Evolutionary conservation across 2,113 vertebrate genomes (phyloP), one percentile per base, ranked within the genome.

Genomic region (Ivindomyrus marchei): DNA sequence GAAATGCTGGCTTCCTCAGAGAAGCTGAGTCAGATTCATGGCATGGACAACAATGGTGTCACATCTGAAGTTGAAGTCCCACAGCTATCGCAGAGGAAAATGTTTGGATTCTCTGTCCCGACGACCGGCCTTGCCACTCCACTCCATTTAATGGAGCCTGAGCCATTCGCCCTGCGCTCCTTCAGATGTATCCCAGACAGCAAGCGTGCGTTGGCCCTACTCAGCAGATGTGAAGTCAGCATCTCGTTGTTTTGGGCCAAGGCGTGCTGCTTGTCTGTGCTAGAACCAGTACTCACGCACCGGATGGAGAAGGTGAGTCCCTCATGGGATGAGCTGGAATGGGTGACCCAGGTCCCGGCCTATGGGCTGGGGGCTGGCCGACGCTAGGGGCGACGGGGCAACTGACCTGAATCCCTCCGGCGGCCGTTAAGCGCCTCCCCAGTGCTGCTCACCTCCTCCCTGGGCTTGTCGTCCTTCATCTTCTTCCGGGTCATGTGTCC

Each of bases 401-500:
- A 93, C 94, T 92, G 90, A 94, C 93, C 95, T 95, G 94, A 89
- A 90, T 92, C 93, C 92, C 94, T 93, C 93, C 92, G 92, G 92
- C 92, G 94, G 91, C 94, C 92, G 91, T 94, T 94, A 94, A 95
- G 93, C 66, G 93, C 93, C 90, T 94, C 94, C 93, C 93, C 96
- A 94, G 96, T 97, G 96, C 96, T 97, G 95, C 97, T 98, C 90
- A 97, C 95, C 92, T 97, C 98, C 94, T 98, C 97, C 46, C 95
- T 93, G 1, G 97, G 96, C 92, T 99, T 98, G 93, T 97, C 96
- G 86, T 97, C 97, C 95, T 99, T 99, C 95, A 99, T 98, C 98
- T 99, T 99, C 98, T 99, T 99, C 91, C 98, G 95, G 91, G 98
- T 99, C 98, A 99, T 99, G 93, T 99, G 98, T 91, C 98, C 98